Evolutionary conservation across 2,888 invertebrate genomes (phyloP), one percentile per base, ranked within the genome.

Genomic region (Mesochorus sp.): DNA sequence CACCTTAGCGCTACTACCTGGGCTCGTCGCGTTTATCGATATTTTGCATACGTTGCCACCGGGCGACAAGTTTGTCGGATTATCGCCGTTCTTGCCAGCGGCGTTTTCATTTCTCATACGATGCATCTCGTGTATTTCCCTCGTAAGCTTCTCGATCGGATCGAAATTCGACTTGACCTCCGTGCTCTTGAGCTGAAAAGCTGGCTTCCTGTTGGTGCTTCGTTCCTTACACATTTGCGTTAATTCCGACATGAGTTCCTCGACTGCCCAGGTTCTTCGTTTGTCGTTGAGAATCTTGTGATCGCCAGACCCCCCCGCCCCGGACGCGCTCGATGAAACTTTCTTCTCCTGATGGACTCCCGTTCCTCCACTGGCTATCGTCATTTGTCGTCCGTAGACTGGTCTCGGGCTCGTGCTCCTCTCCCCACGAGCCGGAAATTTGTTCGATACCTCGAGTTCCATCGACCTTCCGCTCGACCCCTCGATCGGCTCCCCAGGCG

Each of bases 241-340:
- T 39, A 89, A 76, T 73, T 89, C 88, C 4, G 86, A 83, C 85
- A 89, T 86, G 3, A 89, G 80, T 28, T 87, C 87, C 66, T 89
- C 89, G 5, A 89, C 88, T 8, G 88, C 90, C 90, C 90, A 89
- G 44, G 88, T 87, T 76, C 88, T 87, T 21, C 90, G 80, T 53
- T 88, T 86, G 59, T 90, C 90, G 31, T 84, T 83, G 28, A 89
- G 79, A 28, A 86, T 83, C 42, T 81, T 79, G 14, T 81, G 72
- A 64, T 80, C 77, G 39, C 61, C 66, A 4, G 10, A 57, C 5
- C 42, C n/a, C 10, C 55, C 57, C 10, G 49, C 21, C 3, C 39
- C 19, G 0, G 21, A 6, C 0, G 34, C 59, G 12, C 14, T 3
- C n/a, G 44, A 5, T 8, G 51, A 2, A 0, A 39, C 26, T 47